Conservation (phyloP, 1,140 invertebrate genomes). For the Zaprionus kolodkinae region DNA sequence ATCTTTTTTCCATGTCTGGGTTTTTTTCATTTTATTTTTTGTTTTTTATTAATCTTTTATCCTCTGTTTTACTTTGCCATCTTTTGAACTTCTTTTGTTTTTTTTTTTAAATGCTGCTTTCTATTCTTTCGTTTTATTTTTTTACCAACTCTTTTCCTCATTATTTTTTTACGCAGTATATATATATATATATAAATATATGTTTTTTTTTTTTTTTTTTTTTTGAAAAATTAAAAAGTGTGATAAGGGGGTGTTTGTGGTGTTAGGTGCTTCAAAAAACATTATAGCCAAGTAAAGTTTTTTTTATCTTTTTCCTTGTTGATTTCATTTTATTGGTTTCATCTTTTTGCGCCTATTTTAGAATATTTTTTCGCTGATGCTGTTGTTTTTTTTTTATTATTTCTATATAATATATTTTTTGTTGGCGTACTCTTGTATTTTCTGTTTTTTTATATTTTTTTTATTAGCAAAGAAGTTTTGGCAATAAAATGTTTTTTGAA, state of each 20-base stretch:
- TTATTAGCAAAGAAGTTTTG: conserved; percentile 77
- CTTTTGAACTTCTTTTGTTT: conserved; percentile 56
- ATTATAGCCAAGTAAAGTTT: conserved; percentile 77
- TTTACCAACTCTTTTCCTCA: conserved; percentile 45
- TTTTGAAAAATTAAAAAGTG: conserved; percentile 77
- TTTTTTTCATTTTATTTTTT: conserved; percentile 46
- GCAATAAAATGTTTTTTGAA: conserved; percentile 84
- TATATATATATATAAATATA: conserved; percentile 34
- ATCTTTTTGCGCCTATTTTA: conserved; percentile 65
- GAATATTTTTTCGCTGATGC: conserved; percentile 51
- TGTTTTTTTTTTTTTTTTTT: conserved; percentile 31
- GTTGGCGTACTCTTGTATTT: conserved; percentile 60
- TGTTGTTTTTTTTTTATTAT: conserved; percentile 59
- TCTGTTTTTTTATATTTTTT: conserved; percentile 53
- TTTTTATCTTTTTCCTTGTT: conserved; percentile 65
- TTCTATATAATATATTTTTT: conserved; percentile 62
- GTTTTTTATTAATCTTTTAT: conserved; percentile 44
- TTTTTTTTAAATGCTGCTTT: conserved; percentile 52
- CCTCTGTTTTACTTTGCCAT: conserved; percentile 66
- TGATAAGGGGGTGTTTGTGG: conserved; percentile 81
- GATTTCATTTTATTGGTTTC: conserved; percentile 62
- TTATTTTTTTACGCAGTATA: conserved; percentile 52
- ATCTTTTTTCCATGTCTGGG: conserved; percentile 64
- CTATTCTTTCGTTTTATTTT: conserved; percentile 56
- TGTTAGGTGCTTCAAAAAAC: conserved; percentile 82